Percentiles rank a stretch among this genome's conserved stretches.
Evolutionary conservation across 2,113 vertebrate species (phyloP).

Genomic region (Scomber scombrus): DNA sequence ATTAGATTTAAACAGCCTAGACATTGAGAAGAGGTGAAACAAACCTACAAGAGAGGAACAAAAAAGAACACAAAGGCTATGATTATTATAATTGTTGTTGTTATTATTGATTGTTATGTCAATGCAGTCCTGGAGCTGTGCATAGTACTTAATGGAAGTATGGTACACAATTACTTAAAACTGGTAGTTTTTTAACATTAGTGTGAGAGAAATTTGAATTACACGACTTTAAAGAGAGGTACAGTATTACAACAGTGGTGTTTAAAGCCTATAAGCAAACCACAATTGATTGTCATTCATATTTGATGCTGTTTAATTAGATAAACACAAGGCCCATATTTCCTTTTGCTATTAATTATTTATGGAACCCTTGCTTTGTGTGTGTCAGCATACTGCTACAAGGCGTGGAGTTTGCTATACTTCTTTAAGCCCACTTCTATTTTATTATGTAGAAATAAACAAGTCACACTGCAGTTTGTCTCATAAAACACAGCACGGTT

Average conservation of each 20-base stretch:
- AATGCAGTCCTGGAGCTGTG: conserved; percentile 16
- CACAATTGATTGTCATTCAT: conserved; percentile 79
- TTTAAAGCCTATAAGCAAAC: conserved; percentile 54
- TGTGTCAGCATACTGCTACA: conserved; percentile 58
- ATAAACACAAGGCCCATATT: conserved; percentile 76
- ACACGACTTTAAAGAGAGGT: conserved; percentile 22
- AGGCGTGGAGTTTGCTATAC: conserved; percentile 18
- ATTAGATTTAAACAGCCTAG: conserved; percentile 82
- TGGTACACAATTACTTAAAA: conserved; percentile 2
- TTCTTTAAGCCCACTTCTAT: conserved; percentile 2
- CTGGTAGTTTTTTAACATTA: conserved; percentile 13
- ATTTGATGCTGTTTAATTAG: conserved; percentile 80
- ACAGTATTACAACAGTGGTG: conserved; percentile 25
- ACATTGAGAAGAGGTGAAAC: conserved; percentile 62
- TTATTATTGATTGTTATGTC: conserved; percentile 49
- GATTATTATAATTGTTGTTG: conserved; percentile 28
- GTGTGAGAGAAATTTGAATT: conserved; percentile 4
- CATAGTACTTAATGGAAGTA: conserved; percentile 14
- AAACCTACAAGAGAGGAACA: conserved; percentile 62
- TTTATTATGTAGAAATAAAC: not conserved
- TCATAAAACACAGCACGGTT: not conserved
- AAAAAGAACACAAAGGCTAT: conserved; percentile 42
- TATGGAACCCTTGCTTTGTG: conserved; percentile 62
- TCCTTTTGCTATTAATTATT: conserved; percentile 76
- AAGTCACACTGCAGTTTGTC: not conserved